Evolutionary conservation across 2,113 vertebrate species (phyloP), one percentile per base, ranked within the genome.

Genomic region (Nipponia nippon): DNA sequence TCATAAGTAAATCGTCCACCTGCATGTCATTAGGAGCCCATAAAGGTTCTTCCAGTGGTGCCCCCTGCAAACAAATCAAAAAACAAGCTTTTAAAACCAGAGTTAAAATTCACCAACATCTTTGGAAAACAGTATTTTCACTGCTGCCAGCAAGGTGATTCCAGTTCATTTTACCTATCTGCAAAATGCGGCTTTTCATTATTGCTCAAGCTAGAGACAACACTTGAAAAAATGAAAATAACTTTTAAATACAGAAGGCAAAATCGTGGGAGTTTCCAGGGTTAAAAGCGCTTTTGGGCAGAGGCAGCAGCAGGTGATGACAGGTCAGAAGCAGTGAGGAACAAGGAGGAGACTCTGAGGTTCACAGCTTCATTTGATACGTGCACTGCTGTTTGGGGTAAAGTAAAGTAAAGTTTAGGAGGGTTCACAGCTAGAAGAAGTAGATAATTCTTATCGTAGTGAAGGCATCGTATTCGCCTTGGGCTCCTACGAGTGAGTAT

Each of bases 21-120:
- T 92, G 93, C 90, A 94, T 32, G 81, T 89, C 96, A 96, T 97
- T 49, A 93, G 96, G 96, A 97, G 93, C 92, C 96, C 97, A 97
- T 97, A 97, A 97, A 97, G 94, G 85, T 96, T 91, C 95, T 94
- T 92, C 84, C 76, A 83, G 89, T 12, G 52, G 62, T 89, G 84
- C 34, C 70, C 87, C 95, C 96, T 97, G 76, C 21, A 93, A 97
- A 66, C 4, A 80, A 87, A 70, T 12, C 18, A 44, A 70, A 44
- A 56, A 27, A 27, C 5, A n/a, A 13, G 42, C 16, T 83, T 93
- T 92, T 69, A 82, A 71, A 78, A 36, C 40, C 76, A 7, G 34
- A 27, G 36, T 56, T 56, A 30, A 79, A 56, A 85, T 49, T 49
- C 36, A 71, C 25, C 27, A 53, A 7, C 16, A 17, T 50, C 61